Evolutionary conservation across 2,888 invertebrate genomes (phyloP).

Genomic region (Rhyacophila evoluta): DNA sequence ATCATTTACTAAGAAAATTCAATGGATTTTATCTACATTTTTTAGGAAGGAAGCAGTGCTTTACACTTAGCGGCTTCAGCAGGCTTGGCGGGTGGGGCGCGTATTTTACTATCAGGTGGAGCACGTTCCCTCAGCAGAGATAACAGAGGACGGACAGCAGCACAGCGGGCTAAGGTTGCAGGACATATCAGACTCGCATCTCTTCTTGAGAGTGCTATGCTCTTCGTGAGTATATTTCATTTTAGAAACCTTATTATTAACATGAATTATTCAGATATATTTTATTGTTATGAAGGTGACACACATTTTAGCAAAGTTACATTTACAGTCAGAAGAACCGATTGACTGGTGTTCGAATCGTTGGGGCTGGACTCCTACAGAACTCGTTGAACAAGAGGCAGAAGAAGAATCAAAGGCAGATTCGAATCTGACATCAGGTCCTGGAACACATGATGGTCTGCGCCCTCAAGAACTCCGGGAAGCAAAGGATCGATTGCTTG

Average conservation of each 20-base stretch:
- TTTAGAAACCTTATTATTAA: background rate
- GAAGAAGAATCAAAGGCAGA: conserved; percentile 64
- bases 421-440: conserved; percentile 59
- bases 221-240: conserved; percentile 68
- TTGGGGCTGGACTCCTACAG: conserved; percentile 50
- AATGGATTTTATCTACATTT: too few relatives aligned
- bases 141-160: conserved; percentile 73
- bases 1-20: too few relatives aligned
- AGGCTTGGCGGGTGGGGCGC: conserved; percentile 74
- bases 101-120: conserved; percentile 71
- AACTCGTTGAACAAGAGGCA: conserved; percentile 59
- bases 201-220: conserved; percentile 76
- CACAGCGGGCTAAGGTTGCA: conserved; percentile 73
- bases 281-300: background rate
- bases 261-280: too few relatives aligned
- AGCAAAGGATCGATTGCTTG: conserved; percentile 76
- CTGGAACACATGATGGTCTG: conserved; percentile 71
- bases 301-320: background rate
- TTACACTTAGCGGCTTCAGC: conserved; percentile 75
- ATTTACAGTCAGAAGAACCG: conserved; percentile 48
- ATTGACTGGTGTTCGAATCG: conserved; percentile 50
- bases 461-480: conserved; percentile 77
- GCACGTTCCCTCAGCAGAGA: conserved; percentile 75
- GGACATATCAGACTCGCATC: conserved; percentile 73
- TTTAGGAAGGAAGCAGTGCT: conserved; percentile 74